Conservation (phyloP, 2,797 vertebrate species). For the Chelon auratus region DNA sequence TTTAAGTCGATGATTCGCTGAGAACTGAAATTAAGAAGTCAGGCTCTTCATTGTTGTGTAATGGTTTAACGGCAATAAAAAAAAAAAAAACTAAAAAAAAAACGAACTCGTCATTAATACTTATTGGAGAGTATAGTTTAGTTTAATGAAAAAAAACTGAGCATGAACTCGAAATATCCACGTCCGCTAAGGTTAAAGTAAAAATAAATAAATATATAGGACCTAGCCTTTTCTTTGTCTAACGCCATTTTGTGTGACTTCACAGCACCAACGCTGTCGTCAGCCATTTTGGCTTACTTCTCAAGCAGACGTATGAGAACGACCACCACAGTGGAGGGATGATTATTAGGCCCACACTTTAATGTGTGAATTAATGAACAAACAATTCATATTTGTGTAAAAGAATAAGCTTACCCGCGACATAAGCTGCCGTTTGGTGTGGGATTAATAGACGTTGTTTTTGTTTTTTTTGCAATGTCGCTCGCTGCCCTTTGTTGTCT, state of each 20-base stretch:
- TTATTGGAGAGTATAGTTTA: neutral
- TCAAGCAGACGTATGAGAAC: conserved; percentile 18
- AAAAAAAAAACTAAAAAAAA: neutral
- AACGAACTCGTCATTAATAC: neutral
- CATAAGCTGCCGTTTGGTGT: neutral
- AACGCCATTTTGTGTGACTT: conserved; percentile 85
- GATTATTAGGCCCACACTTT: rapidly evolving
- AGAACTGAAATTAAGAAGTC: conserved; percentile 21
- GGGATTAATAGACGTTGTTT: too few relatives aligned
- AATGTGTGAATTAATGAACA: neutral
- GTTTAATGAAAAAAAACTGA: neutral
- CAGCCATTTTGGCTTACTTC: conserved; percentile 80
- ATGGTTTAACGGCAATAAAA: conserved; percentile 1
- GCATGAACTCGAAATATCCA: neutral
- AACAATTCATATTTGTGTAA: too few relatives aligned
- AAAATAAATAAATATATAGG: neutral
- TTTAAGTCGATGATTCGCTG: conserved; percentile 46
- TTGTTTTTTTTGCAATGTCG: too few relatives aligned
- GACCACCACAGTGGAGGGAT: conserved; percentile 1
- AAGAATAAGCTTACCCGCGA: neutral
- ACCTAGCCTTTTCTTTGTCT: conserved; percentile 65
- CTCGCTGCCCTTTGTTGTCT: too few relatives aligned
- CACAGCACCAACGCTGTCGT: conserved; percentile 49
- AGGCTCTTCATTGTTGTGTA: conserved; percentile 11
- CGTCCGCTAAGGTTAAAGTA: neutral